Percentiles rank a stretch among this genome's conserved stretches.
Evolutionary conservation across 2,113 vertebrate species (phyloP).

Genomic region (Sminthopsis crassicaudata): DNA sequence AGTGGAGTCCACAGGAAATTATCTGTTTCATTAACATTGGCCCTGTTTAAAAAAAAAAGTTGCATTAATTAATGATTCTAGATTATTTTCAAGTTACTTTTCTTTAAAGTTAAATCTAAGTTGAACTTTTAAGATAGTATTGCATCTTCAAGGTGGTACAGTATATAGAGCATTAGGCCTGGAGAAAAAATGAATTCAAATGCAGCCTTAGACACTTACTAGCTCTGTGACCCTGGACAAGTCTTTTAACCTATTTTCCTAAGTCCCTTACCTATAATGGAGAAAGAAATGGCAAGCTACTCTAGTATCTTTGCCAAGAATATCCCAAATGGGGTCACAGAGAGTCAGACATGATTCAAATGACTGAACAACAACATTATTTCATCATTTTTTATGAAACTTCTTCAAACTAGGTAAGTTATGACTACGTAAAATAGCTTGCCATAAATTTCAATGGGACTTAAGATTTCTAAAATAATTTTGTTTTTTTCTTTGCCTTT

Average conservation of each 20-base stretch:
- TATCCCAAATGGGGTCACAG: neutral
- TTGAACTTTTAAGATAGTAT: neutral
- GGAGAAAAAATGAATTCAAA: neutral
- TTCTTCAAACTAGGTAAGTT: constrained; percentile 9
- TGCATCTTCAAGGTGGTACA: neutral
- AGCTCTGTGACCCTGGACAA: neutral
- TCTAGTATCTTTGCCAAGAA: neutral
- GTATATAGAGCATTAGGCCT: neutral
- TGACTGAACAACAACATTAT: neutral
- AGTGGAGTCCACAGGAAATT: constrained; percentile 96
- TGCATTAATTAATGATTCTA: constrained; percentile 21
- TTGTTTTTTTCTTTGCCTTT: neutral
- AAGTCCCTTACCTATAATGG: neutral
- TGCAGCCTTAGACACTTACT: neutral
- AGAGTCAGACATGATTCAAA: neutral
- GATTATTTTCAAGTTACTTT: neutral
- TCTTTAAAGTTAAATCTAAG: neutral
- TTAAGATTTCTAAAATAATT: neutral
- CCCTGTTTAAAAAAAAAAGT: constrained; percentile 80
- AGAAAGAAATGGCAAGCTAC: neutral
- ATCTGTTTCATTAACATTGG: constrained; percentile 88
- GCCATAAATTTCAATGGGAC: constrained; percentile 1
- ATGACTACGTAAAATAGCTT: constrained; percentile 11
- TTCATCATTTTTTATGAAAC: constrained; percentile 1
- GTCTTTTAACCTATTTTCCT: neutral